Evolutionary conservation across 2,797 vertebrate species (phyloP), one percentile per base, ranked within the genome.

Genomic region (Hephaestus fuliginosus): DNA sequence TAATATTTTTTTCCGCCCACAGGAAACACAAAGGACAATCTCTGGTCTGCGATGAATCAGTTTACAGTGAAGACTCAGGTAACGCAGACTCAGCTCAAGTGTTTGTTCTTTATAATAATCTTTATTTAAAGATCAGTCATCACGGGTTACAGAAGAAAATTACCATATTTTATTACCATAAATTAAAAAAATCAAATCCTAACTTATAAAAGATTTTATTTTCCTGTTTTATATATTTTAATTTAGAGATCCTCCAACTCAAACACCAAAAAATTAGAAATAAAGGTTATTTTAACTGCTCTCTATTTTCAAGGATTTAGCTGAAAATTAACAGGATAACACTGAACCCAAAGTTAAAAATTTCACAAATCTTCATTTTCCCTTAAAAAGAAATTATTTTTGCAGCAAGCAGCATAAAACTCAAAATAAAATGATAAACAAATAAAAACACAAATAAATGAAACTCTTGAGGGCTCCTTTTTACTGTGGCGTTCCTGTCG

Each of bases 21-120:
- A 96, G 96, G 88, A 96, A 95, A 81, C 91, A 84, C 18, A 80
- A 91, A 74, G 96, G 95, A 44, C 84, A 86, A 25, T 77, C 90
- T 4, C 87, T 93, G 0, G 76, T 96, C 71, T 96, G 90, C 55
- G 94, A 96, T 68, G 96, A 96, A 83, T 96, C 95, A 0, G 58
- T 92, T 36, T 91, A 93, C 85, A 96, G 93, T 49, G 94, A 94
- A 84, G 93, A 95, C 55, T 95, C 93, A 70, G 95, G 96, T 96
- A 91, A 90, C 41, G 0, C 0, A 14, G 0, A 49, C 18, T 30
- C 4, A 8, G 41, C 0, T 28, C 36, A 22, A 3, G 13, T 28
- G 28, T 44, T 60, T 70, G 18, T 51, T 43, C 7, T 33, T 18
- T 41, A 7, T 44, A 9, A 30, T 10, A 14, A 55, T 48, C 14